Conservation (phyloP, 2,888 invertebrate genomes). For the Gasteruption jaculator region DNA sequence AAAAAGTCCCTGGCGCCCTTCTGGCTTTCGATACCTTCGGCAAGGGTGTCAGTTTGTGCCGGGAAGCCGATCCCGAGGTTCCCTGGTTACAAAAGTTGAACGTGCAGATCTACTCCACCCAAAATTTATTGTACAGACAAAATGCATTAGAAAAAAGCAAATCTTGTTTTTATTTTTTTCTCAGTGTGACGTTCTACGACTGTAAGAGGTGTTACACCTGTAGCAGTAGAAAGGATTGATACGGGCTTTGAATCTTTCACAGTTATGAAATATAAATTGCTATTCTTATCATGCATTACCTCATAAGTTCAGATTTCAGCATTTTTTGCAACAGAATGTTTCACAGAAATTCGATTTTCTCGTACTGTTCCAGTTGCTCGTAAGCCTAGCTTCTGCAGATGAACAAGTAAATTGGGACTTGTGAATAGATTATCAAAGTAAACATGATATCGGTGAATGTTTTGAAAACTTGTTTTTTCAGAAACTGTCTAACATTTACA, state of each 20-base stretch:
- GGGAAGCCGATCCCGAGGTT: no score
- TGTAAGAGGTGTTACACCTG: neutral
- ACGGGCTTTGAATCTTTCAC: neutral
- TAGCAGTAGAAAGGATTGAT: neutral
- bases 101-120: constrained; percentile 1
- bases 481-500: no score
- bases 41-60: no score
- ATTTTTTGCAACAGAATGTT: neutral
- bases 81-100: no score
- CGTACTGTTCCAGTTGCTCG: no score
- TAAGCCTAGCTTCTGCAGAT: no score
- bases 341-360: constrained; percentile 1
- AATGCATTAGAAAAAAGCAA: no score
- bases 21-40: no score
- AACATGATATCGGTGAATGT: neutral
- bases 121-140: neutral
- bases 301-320: neutral
- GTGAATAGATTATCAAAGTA: constrained; percentile 1
- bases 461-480: neutral
- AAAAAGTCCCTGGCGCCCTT: no score
- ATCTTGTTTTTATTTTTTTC: constrained; percentile 1
- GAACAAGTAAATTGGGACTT: no score
- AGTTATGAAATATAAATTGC: constrained; percentile 1
- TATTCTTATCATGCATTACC: neutral
- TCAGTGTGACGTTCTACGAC: neutral